Percentiles rank a stretch among this genome's conserved stretches.
Conservation (phyloP, 2,113 vertebrate genomes). For the Thalassarche chlororhynchos region DNA sequence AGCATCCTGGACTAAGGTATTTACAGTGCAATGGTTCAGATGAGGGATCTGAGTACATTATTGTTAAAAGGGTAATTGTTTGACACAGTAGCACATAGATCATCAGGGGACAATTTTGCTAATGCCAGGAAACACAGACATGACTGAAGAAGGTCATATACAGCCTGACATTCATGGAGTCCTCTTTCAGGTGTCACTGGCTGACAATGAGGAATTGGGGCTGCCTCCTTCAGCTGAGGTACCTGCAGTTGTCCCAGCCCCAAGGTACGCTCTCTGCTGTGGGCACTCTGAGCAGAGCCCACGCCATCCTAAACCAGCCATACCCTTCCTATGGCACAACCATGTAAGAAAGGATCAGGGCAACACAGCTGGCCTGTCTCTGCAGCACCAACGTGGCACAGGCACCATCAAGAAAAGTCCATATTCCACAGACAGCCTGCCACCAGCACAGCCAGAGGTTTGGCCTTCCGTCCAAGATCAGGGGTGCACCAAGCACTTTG, state of each 20-base stretch:
- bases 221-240: background rate
- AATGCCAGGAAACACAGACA: background rate
- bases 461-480: background rate
- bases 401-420: background rate
- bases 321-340: background rate
- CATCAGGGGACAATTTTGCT: background rate
- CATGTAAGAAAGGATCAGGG: background rate
- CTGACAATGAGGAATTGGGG: background rate
- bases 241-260: background rate
- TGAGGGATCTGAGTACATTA: background rate
- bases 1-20: background rate
- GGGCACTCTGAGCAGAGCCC: background rate
- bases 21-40: background rate
- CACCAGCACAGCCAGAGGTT: background rate
- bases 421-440: background rate
- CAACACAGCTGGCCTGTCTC: background rate
- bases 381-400: background rate
- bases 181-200: background rate
- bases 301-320: background rate
- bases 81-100: background rate
- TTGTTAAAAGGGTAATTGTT: background rate
- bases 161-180: background rate
- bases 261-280: background rate
- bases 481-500: background rate
- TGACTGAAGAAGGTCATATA: background rate